Evolutionary conservation across 2,888 invertebrate genomes (phyloP).

Genomic region (Cordilura impudica): DNA sequence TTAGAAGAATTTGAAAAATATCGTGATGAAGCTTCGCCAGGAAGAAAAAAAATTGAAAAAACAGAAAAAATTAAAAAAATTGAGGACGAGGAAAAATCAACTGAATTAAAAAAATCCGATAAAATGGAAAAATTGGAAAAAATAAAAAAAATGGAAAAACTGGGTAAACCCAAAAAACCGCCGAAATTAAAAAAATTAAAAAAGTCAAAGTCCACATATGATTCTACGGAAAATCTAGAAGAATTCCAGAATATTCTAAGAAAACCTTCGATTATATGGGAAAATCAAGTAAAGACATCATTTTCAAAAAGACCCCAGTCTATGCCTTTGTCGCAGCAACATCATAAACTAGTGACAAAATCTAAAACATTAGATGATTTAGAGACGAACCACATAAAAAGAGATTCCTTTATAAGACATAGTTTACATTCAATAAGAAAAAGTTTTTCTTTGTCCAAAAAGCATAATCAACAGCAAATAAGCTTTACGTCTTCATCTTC

Average conservation of each 20-base stretch:
- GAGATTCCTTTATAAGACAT: slow-evolving; percentile 73
- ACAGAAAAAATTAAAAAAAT: slow-evolving; percentile 1
- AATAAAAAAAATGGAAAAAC: neutral
- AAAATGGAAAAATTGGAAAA: neutral
- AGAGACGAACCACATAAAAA: slow-evolving; percentile 64
- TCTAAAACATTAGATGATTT: slow-evolving; percentile 55
- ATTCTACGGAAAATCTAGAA: slow-evolving; percentile 33
- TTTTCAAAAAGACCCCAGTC: slow-evolving; percentile 18
- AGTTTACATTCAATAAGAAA: slow-evolving; percentile 73
- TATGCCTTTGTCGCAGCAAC: slow-evolving; percentile 1
- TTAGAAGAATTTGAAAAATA: slow-evolving; percentile 37
- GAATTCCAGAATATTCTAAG: slow-evolving; percentile 54
- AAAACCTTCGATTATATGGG: slow-evolving; percentile 43
- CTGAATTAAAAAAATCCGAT: slow-evolving; percentile 7
- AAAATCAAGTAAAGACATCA: neutral
- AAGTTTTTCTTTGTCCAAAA: slow-evolving; percentile 70
- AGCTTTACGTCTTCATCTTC: slow-evolving; percentile 51
- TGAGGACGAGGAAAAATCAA: neutral
- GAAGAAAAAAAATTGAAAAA: neutral
- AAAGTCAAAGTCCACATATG: slow-evolving; percentile 44
- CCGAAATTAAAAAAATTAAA: slow-evolving; percentile 41
- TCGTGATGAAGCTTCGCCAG: neutral
- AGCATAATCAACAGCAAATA: slow-evolving; percentile 34
- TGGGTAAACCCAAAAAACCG: slow-evolving; percentile 31
- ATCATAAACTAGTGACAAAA: slow-evolving; percentile 3